Conservation (phyloP, 2,888 invertebrate species). For the Drosophila melanocephala region DNA sequence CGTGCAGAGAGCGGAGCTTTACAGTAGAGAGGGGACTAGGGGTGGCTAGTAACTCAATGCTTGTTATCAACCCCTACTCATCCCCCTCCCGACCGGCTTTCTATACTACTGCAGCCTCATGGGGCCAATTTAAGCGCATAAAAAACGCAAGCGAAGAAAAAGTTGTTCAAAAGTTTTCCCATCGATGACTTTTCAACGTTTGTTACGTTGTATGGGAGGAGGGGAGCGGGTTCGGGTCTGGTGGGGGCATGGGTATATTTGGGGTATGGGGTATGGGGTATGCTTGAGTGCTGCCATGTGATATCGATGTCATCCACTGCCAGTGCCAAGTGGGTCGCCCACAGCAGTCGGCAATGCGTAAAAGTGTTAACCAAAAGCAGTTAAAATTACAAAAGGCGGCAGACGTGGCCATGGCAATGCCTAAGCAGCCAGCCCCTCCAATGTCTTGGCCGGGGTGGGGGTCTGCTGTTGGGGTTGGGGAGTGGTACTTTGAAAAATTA, state of each 20-base stretch:
- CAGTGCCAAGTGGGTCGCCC: slow-evolving; percentile 43
- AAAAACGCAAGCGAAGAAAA: slow-evolving; percentile 68
- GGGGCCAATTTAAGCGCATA: slow-evolving; percentile 80
- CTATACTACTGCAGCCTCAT: slow-evolving; percentile 38
- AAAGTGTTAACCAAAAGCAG: slow-evolving; percentile 81
- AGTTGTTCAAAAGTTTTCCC: slow-evolving; percentile 72
- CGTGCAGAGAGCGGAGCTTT: not conserved
- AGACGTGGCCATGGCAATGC: slow-evolving; percentile 69
- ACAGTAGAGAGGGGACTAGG: not conserved
- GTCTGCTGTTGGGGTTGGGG: not conserved
- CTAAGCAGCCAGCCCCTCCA: slow-evolving; percentile 26
- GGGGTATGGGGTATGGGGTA: not conserved
- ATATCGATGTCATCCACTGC: slow-evolving; percentile 66
- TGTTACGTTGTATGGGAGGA: slow-evolving; percentile 1
- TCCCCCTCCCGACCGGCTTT: not conserved
- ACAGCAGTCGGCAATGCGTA: slow-evolving; percentile 75
- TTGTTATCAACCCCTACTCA: slow-evolving; percentile 42
- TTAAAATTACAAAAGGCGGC: slow-evolving; percentile 79
- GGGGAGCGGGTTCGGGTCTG: not conserved
- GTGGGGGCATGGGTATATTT: not conserved
- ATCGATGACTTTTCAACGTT: slow-evolving; percentile 71
- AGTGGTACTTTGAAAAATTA: slow-evolving; percentile 76
- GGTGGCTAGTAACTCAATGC: slow-evolving; percentile 55
- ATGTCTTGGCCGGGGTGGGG: slow-evolving; percentile 1
- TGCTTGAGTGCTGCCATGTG: slow-evolving; percentile 61